Base-by-base conservation (phyloP, 35 echinoderm and acorn worm genomes). In the Nesometra sesokonis region DNA sequence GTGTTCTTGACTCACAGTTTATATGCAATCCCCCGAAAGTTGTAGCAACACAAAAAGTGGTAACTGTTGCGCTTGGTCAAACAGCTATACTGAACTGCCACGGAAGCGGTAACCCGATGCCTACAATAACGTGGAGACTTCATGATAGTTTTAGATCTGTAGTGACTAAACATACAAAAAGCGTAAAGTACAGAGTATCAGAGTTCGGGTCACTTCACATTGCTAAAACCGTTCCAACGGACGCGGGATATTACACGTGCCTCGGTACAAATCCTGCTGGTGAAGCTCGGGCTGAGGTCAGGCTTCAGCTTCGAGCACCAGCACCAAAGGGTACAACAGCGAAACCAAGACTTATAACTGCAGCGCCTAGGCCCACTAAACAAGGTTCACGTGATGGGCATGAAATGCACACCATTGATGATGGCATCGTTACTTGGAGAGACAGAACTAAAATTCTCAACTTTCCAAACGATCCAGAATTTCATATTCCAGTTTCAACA, bases 261-360 rank as follows among this genome's bases (percentile, higher is more conserved):
- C 57, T 88, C 32, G 91, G 88, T 23, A 85, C 67, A 37, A 97
- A 93, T 83, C 94, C 94, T 32, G 94, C 94, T 31, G 94, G 94
- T 35, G 83, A 77, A 76, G 94, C 84, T 0, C 84, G 78, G 29
- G 81, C 85, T 1, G 77, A 78, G 27, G 86, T 97, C 19, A 31
- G 35, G 9, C 86, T 97, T 32, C 27, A 67, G 52, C 52, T 67
- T 27, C 52, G 52, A 19, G 52, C 52, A 19, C 52, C 52, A 67
- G 7, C 52, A 67, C 52, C 52, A 67, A 67, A 67, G 23, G 52
- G 52, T 2, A 67, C 52, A 27, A 67, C 52, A 67, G 52, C 52
- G 23, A 67, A 67, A 67, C 52, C 52, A 27, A 67, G 11, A 67
- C 21, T 67, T 5, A 67, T 67, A 67, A 67, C 52, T 13, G 52